phyloP scores from a whole-genome alignment of 2,888 invertebrate species.

The Archips xylosteana region DNA sequence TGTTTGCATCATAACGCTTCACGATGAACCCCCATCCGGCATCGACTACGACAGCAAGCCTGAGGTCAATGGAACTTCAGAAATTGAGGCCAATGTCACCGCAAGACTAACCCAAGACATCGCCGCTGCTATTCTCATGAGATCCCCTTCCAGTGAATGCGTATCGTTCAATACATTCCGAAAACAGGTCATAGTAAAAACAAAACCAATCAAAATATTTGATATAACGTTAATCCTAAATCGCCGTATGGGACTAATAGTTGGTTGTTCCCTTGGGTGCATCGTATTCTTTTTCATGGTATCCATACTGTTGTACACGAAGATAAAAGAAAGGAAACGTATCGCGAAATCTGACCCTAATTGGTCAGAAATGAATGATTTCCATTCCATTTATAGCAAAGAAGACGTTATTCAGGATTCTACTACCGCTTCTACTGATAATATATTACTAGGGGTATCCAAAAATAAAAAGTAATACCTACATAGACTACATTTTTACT shows the following conservation, averaged over 20 bases:
- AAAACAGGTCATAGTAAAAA: conserved; percentile 62
- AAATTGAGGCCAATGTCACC: conserved; percentile 60
- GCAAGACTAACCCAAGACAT: conserved; percentile 69
- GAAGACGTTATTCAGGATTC: conserved; percentile 78
- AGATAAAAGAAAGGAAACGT: conserved; percentile 79
- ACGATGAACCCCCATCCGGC: conserved; percentile 66
- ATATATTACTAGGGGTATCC: conserved; percentile 79
- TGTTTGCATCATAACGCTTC: conserved; percentile 72
- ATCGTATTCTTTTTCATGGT: conserved; percentile 81
- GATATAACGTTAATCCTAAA: conserved; percentile 69
- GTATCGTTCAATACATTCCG: conserved; percentile 74
- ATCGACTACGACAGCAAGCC: conserved; percentile 56
- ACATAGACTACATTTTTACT: conserved; percentile 54
- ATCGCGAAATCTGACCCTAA: conserved; percentile 79
- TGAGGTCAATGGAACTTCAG: conserved; percentile 58
- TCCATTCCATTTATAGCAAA: conserved; percentile 79
- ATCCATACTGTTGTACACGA: conserved; percentile 75
- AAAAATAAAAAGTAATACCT: conserved; percentile 56
- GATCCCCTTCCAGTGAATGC: conserved; percentile 79
- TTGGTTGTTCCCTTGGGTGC: conserved; percentile 77
- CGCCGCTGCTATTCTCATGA: conserved; percentile 69
- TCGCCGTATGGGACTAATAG: conserved; percentile 78
- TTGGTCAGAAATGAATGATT: conserved; percentile 82
- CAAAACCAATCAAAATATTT: conserved; percentile 65
- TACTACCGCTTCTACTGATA: conserved; percentile 79